Evolutionary conservation across 2,888 invertebrate genomes (phyloP), one percentile per base, ranked within the genome.

Genomic region (Cosmorhoe ocellata): DNA sequence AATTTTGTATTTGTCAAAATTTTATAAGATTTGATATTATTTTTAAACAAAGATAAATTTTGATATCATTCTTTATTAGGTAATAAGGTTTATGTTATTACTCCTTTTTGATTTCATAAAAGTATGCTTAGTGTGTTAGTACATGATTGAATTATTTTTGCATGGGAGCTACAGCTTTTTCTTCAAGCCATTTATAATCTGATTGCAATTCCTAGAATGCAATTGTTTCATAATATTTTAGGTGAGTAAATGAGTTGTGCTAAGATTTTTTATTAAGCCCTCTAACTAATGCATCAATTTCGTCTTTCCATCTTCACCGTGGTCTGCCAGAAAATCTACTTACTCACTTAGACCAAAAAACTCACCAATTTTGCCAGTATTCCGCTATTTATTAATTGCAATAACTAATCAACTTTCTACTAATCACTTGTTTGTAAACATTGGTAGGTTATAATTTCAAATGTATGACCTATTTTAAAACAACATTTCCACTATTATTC

Each of bases 1-100:
- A 71, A 81, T 74, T 68, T 75, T 81, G 28, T 74, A 86, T 46
- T 88, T 87, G 12, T 81, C 74, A 47, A 73, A 86, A 14, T 60
- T 64, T 58, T 85, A 62, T 22, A 11, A 14, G 10, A 56, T 80
- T 81, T 6, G 46, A 56, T 61, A 83, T 84, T 0, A 80, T 66
- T 39, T 69, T 18, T 46, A 63, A 30, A 85, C 74, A n/a, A 85
- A 77, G 1, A n/a, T n/a, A n/a, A n/a, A n/a, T 85, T 79, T 33
- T 74, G 53, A 56, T 87, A 88, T 22, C 72, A 61, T 1, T 56
- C 33, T 31, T 60, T 37, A n/a, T 63, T n/a, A n/a, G n/a, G n/a
- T 68, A 12, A 87, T 78, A 2, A 77, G 69, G 49, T 80, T 79
- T 2, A 69, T 67, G 33, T 81, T 84, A 51, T 84, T 82, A 10